Evolutionary conservation across 1,140 invertebrate species (phyloP).

Genomic region (Lordiphosa clarofinis): DNA sequence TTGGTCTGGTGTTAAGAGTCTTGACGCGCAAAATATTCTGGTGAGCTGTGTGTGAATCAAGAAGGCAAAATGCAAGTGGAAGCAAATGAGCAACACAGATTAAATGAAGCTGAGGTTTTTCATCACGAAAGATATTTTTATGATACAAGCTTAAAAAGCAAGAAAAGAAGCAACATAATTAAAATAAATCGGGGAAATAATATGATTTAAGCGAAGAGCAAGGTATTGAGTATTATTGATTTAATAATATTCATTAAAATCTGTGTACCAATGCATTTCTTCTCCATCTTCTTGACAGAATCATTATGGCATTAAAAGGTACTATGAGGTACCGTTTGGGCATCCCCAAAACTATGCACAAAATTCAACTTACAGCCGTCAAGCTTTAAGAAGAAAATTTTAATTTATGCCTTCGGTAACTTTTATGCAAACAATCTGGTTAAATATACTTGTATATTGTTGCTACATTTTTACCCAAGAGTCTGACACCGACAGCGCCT

Average conservation of each 20-base stretch:
- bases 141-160: not conserved
- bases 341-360: no score
- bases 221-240: no score
- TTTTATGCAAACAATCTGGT: constrained; percentile 49
- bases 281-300: no score
- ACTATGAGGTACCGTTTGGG: no score
- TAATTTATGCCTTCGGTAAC: constrained; percentile 23
- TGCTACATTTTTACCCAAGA: constrained; percentile 47
- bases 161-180: no score
- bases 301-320: no score
- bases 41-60: not conserved
- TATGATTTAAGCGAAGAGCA: not conserved
- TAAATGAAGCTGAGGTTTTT: constrained; percentile 31
- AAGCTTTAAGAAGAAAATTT: constrained; percentile 36
- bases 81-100: constrained; percentile 25
- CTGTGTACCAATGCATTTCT: no score
- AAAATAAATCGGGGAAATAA: not conserved
- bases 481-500: constrained; percentile 37
- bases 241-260: no score
- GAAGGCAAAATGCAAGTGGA: constrained; percentile 1
- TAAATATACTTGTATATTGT: constrained; percentile 16
- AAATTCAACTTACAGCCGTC: no score
- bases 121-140: constrained; percentile 6
- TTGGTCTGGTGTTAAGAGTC: constrained; percentile 14
- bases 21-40: constrained; percentile 11